These are phyloP conservation scores for Calidris pugnax DNA, from an alignment of 2,113 vertebrate genomes.

Conservation along the genomic window DNA sequence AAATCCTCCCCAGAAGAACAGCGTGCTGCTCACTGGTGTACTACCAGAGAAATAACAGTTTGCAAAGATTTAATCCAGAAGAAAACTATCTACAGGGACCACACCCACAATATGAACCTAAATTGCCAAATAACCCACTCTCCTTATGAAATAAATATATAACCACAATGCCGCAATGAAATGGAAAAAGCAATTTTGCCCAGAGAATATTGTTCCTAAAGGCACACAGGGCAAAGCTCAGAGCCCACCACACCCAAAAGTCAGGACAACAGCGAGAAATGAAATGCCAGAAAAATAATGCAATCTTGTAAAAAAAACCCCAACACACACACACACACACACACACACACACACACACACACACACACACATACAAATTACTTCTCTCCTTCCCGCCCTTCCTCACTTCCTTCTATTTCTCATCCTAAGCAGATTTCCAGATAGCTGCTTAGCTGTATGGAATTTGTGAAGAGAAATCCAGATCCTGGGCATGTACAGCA, in stretches of 20 bases:
- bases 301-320: not conserved
- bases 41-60: not conserved
- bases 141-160: conserved; percentile 31
- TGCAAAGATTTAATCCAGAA: not conserved
- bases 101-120: conserved; percentile 16
- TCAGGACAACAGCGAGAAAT: conserved; percentile 8
- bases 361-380: not conserved
- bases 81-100: not conserved
- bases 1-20: not conserved
- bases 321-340: not conserved
- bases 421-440: conserved; percentile 54
- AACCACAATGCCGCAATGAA: conserved; percentile 33
- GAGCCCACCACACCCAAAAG: conserved; percentile 27
- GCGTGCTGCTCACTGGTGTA: not conserved
- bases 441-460: conserved; percentile 12
- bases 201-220: conserved; percentile 21
- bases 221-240: conserved; percentile 28
- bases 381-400: not conserved
- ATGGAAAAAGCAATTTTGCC: conserved; percentile 44
- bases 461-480: conserved; percentile 53
- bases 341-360: not conserved
- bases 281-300: conserved; percentile 11
- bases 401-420: conserved; percentile 1
- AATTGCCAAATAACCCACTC: conserved; percentile 15
- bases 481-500: not conserved